These are phyloP conservation scores for Plodia interpunctella DNA, from an alignment of 1,140 invertebrate genomes.

Conservation along the genomic window DNA sequence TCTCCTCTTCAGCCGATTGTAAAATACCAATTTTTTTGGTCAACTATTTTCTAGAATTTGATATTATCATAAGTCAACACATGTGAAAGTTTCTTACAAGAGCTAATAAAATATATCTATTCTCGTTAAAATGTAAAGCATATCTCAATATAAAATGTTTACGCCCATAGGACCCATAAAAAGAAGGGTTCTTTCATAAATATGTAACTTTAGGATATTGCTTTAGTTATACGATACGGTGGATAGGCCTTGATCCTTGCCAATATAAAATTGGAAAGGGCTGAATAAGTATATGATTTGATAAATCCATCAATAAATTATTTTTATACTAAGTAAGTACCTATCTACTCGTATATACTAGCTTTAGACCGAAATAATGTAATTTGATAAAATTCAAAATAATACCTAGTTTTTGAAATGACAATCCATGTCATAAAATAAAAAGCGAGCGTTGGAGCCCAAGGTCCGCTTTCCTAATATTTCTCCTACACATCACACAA, in stretches of 20 bases:
- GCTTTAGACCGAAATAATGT: no score
- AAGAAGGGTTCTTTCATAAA: constrained; percentile 33
- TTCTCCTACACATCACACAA: no score
- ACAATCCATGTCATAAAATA: no score
- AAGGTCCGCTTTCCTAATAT: no score
- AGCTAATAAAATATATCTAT: neutral
- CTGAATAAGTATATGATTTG: constrained; percentile 15
- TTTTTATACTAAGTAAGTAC: neutral
- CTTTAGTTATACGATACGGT: constrained; percentile 25
- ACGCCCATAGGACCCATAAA: constrained; percentile 20
- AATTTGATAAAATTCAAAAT: no score
- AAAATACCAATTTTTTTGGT: no score
- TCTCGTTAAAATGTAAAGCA: constrained; percentile 23
- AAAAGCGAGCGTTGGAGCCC: no score
- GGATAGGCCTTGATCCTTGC: constrained; percentile 19
- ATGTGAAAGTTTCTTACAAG: neutral
- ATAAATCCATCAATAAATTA: constrained; percentile 1
- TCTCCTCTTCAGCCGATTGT: no score
- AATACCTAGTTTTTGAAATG: no score
- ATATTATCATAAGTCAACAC: neutral
- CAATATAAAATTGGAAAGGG: constrained; percentile 22
- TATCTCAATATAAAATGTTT: constrained; percentile 25
- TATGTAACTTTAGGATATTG: constrained; percentile 35
- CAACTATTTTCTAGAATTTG: no score
- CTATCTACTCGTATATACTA: no score